Conservation (phyloP, 2,113 vertebrate species). For the Corythoichthys intestinalis region DNA sequence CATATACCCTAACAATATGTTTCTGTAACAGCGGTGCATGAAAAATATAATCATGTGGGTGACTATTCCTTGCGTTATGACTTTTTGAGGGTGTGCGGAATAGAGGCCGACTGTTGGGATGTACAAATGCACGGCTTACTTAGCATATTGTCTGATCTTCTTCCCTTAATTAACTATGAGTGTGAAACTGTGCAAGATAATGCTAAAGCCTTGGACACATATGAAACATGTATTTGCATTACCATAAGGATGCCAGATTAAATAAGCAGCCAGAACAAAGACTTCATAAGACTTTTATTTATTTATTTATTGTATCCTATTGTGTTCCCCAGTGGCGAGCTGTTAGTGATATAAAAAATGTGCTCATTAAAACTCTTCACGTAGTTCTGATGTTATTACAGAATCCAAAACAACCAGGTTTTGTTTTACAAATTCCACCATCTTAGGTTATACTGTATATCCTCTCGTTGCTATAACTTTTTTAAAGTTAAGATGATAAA, state of each 20-base stretch:
- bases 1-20: too few species aligned
- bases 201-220: not conserved
- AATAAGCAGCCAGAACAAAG: conserved; percentile 22
- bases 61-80: not conserved
- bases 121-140: not conserved
- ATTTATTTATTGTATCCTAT: conserved; percentile 3
- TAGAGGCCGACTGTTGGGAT: not conserved
- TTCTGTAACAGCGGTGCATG: too few species aligned
- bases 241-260: conserved; percentile 12
- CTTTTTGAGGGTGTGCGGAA: not conserved
- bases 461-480: too few species aligned
- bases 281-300: not conserved
- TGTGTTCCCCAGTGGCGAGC: conserved; percentile 5
- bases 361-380: conserved; percentile 15
- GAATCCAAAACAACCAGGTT: not conserved
- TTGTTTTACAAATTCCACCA: not conserved
- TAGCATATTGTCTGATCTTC: not conserved
- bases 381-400: conserved; percentile 17
- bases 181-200: not conserved
- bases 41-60: too few species aligned
- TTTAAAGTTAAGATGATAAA: too few species aligned
- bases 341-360: not conserved
- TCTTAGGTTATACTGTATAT: too few species aligned
- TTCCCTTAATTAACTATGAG: conserved; percentile 4
- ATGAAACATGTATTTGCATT: conserved; percentile 13